Conservation (phyloP, 2,113 vertebrate genomes). For the Alligator mississippiensis region DNA sequence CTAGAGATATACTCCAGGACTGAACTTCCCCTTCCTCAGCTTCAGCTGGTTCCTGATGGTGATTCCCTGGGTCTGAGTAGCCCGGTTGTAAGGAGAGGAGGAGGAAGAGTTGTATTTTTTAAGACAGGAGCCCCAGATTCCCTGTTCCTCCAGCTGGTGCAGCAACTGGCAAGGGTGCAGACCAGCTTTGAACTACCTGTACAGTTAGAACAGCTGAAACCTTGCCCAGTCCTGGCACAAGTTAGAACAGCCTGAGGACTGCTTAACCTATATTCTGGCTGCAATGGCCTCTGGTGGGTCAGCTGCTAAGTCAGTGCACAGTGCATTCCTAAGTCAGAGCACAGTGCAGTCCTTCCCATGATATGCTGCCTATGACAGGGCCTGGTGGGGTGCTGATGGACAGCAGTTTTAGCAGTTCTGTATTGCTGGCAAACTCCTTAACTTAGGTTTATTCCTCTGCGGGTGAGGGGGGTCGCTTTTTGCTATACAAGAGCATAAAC, state of each 20-base stretch:
- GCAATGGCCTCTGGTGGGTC: not conserved
- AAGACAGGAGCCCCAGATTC: not conserved
- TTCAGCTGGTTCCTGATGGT: not conserved
- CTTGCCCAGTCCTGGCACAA: not conserved
- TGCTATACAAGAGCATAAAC: not conserved
- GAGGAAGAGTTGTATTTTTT: not conserved
- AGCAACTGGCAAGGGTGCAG: not conserved
- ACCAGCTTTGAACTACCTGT: not conserved
- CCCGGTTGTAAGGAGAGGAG: not conserved
- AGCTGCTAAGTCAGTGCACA: not conserved
- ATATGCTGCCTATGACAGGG: not conserved
- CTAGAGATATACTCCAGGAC: too few species aligned
- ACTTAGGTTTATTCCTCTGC: not conserved
- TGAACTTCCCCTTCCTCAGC: not conserved
- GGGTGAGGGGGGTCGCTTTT: not conserved
- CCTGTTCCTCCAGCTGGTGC: not conserved
- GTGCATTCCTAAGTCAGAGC: not conserved
- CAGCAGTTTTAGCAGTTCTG: not conserved
- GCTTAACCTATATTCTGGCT: not conserved
- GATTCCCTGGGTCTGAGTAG: not conserved
- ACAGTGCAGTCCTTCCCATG: not conserved
- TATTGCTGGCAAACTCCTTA: not conserved
- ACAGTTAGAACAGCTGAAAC: not conserved
- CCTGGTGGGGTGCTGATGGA: not conserved
- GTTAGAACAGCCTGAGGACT: not conserved